These are phyloP conservation scores for Hydrotaea diabolus DNA, from an alignment of 2,888 invertebrate species.

Conservation along the genomic window DNA sequence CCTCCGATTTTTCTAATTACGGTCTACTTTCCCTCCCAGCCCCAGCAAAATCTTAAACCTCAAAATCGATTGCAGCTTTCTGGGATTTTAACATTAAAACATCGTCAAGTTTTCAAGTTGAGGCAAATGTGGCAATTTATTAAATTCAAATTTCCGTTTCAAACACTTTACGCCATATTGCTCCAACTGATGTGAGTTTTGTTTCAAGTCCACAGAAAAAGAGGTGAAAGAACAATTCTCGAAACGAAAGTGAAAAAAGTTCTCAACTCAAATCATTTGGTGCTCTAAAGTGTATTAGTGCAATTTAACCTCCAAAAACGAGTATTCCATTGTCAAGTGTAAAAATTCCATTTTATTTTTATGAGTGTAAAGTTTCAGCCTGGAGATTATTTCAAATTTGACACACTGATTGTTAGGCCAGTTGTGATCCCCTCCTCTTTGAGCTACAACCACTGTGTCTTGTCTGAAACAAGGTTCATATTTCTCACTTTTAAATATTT, in stretches of 20 bases:
- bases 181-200: conserved; percentile 37
- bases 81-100: conserved; percentile 42
- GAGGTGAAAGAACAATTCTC: neutral
- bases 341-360: no score
- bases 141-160: no score
- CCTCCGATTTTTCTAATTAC: neutral
- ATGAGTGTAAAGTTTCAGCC: neutral
- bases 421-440: neutral
- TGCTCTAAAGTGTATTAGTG: conserved; percentile 26
- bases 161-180: conserved; percentile 33
- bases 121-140: no score
- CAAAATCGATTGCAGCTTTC: conserved; percentile 44
- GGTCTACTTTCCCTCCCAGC: neutral
- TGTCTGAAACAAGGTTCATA: neutral
- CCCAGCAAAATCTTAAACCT: neutral
- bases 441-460: conserved; percentile 35
- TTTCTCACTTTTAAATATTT: no score
- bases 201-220: neutral
- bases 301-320: neutral
- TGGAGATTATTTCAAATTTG: conserved; percentile 21
- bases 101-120: neutral
- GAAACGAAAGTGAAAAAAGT: neutral
- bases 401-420: conserved; percentile 29
- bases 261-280: conserved; percentile 29
- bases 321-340: neutral